phyloP scores from a whole-genome alignment of 2,797 vertebrate species.

The Ceryle rudis region DNA sequence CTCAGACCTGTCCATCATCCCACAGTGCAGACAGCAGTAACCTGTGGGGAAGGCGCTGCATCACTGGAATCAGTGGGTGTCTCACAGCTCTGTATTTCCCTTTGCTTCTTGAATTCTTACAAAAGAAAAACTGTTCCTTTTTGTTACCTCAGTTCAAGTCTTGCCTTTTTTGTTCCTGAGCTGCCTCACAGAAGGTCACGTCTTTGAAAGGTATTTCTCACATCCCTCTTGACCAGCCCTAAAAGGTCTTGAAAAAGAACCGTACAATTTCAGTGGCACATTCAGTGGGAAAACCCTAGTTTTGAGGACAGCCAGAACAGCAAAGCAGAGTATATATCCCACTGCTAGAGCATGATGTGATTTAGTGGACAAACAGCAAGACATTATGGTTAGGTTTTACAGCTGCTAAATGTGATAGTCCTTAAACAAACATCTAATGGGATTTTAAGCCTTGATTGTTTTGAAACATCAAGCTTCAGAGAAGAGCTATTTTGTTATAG shows the following conservation, averaged over 20 bases:
- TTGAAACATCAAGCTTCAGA: constrained; percentile 17
- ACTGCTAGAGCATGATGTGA: constrained; percentile 16
- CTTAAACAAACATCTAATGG: constrained; percentile 36
- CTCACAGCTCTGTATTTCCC: background rate
- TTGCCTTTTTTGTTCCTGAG: background rate
- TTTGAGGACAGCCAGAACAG: background rate
- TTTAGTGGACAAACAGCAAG: constrained; percentile 34
- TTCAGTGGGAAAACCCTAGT: background rate
- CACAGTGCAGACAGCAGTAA: background rate
- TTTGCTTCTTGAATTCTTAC: background rate
- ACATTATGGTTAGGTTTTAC: background rate
- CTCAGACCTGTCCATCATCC: background rate
- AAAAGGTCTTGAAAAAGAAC: constrained; percentile 16
- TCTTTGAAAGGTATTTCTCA: constrained; percentile 14
- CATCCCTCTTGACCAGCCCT: background rate
- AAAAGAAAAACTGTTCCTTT: background rate
- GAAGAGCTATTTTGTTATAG: background rate
- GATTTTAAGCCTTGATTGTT: constrained; percentile 29
- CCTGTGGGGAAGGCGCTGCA: background rate
- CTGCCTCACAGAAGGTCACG: background rate
- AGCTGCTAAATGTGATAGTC: constrained; percentile 37
- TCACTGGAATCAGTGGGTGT: background rate
- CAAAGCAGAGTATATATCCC: background rate
- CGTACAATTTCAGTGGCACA: background rate
- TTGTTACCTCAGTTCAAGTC: background rate